A percentile compares a stretch with the other conserved stretches of the same genome.
These are phyloP conservation scores for Lycia hirtaria DNA, from an alignment of 2,888 invertebrate genomes.

Conservation along the genomic window DNA sequence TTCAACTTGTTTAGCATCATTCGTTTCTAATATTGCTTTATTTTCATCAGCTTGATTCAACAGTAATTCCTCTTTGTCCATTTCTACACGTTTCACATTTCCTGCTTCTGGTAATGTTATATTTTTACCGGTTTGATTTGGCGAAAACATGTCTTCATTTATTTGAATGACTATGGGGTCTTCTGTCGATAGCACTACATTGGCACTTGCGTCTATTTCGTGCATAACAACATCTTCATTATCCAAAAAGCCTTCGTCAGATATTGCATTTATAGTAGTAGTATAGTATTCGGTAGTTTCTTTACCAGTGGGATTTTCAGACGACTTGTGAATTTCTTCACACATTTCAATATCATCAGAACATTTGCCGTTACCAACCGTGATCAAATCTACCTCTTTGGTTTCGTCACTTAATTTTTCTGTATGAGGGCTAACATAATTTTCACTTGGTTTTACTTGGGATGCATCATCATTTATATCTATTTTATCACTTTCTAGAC, in stretches of 20 bases:
- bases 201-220: background rate
- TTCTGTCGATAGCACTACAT: background rate
- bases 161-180: background rate
- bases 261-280: no score
- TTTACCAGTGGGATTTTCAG: background rate
- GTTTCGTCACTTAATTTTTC: background rate
- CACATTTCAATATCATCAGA: background rate
- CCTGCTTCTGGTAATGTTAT: background rate
- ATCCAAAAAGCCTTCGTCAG: background rate
- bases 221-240: conserved; percentile 1
- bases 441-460: background rate
- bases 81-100: background rate
- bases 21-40: background rate
- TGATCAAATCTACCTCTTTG: background rate
- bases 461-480: background rate
- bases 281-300: no score
- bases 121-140: background rate
- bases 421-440: background rate
- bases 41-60: background rate
- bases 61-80: background rate
- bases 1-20: background rate
- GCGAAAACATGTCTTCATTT: background rate
- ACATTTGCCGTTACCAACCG: background rate
- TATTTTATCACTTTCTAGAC: background rate
- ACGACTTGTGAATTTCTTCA: background rate